A percentile compares a stretch with the other conserved stretches of the same genome.
Conservation (phyloP, 2,888 invertebrate genomes). For the Tiliacea aurago region DNA sequence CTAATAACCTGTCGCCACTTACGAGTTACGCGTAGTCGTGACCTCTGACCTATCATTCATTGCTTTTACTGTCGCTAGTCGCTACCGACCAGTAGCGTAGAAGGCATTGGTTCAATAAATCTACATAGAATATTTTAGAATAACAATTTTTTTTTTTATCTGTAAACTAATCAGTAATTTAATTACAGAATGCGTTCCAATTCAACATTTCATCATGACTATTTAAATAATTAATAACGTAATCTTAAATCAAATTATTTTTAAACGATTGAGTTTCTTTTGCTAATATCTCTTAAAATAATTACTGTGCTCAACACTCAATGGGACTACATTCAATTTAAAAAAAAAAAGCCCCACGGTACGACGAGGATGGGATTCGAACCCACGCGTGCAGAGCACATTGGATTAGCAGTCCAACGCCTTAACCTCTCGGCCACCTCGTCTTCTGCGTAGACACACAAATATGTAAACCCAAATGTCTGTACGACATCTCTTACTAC, state of each 20-base stretch:
- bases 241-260: neutral
- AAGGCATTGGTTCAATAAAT: conserved; percentile 29
- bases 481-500: neutral
- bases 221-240: neutral
- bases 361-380: conserved; percentile 95
- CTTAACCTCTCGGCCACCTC: conserved; percentile 91
- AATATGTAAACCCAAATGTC: conserved; percentile 19
- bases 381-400: conserved; percentile 95
- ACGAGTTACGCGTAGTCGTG: conserved; percentile 56
- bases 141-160: conserved; percentile 6
- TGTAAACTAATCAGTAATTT: conserved; percentile 9
- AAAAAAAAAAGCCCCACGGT: neutral
- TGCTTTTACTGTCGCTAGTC: conserved; percentile 24
- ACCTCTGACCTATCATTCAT: conserved; percentile 61
- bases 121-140: conserved; percentile 5
- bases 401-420: conserved; percentile 94
- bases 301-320: neutral
- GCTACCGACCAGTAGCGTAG: conserved; percentile 22
- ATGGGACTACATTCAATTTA: neutral
- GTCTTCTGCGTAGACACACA: conserved; percentile 66
- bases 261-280: neutral
- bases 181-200: conserved; percentile 2
- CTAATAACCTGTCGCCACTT: conserved; percentile 63
- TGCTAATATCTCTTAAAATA: neutral
- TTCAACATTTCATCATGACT: neutral